Base-by-base conservation (phyloP, 2,888 invertebrate genomes). In the Hesperia comma region DNA sequence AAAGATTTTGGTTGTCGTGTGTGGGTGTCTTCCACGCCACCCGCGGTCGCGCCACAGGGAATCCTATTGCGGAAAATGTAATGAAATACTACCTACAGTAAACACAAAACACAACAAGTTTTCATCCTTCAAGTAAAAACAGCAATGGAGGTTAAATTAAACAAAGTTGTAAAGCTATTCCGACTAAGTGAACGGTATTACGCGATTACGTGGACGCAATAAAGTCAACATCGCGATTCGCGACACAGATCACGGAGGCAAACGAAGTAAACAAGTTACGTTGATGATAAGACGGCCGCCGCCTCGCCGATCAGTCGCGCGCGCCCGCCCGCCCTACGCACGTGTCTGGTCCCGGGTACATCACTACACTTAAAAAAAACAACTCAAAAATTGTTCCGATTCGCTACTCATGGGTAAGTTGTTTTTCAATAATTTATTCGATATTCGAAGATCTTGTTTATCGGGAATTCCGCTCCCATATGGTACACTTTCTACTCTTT, bases 261-360 rank as follows among this genome's bases (percentile, higher is more conserved):
- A 5, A 75, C 78, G 80, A 78, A 75, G 88, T 90, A 89, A 91
- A 89, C 89, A 90, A 86, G 83, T 82, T 75, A 75, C 72, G 74
- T 76, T 83, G 80, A 91, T 83, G 80, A 91, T 89, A 90, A 90
- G 83, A 79, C 79, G 79, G 60, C 55, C 74, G 75, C 69, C 72
- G 71, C 70, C 71, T 71, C 82, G 87, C 80, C 87, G 83, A 75
- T 79, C 86, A 89, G 91, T 88, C 90, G 89, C 84, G 78, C 81
- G 81, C 81, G 77, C 76, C 85, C 89, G 85, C 89, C 89, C 91
- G 88, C 88, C 88, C 84, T 73, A 77, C 77, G 78, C 86, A 85
- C 86, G 84, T 81, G 85, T 84, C 75, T 63, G 55, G 67, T 63
- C 51, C 68, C 68, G 69, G 49, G 63, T 61, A 66, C 70, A 68